Base-by-base conservation (phyloP, 1,140 invertebrate species). In the Drosophila sucinea region DNA sequence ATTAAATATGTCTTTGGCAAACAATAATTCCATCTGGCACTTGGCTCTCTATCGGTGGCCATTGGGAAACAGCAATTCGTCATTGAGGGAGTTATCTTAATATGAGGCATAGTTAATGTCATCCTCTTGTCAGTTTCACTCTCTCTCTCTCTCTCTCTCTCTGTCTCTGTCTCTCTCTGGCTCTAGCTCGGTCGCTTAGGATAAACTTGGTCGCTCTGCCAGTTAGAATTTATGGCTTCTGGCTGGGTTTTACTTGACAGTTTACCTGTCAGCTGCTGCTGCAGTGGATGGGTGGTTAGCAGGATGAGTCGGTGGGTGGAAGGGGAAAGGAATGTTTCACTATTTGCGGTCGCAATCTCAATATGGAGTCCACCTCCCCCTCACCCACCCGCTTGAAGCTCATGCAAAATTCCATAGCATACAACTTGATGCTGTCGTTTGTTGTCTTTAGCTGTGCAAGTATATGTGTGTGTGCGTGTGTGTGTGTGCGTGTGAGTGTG, bases 321-420 rank as follows among this genome's bases (percentile, higher is more conserved):
- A 1, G 32, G n/a, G 33, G 11, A 66, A 35, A 33, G 23, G 11
- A 61, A 56, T 35, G 54, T 41, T 68, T 72, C 66, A 82, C 83
- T 85, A 82, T 86, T 85, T 85, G 82, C 75, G 82, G 83, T 86
- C 72, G 56, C 60, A 38, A 54, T 66, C 67, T 51, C 44, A 51
- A 51, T 51, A 51, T 51, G 44, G 10, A 51, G 44, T 11, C 10
- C 35, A 8, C 10, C 35, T 11, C 10, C 17, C 17, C 17, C 17
- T 17, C 17, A 17, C 17, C 17, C 17, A 17, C 65, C 40, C 60
- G 60, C 81, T 87, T 70, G 70, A 71, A 68, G 76, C 85, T 86
- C 83, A 86, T 86, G 81, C 76, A 87, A 86, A 87, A 83, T 87
- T 86, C 79, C 76, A 77, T 35, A 68, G 76, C 83, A 82, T 68